phyloP scores from a whole-genome alignment of 2,888 invertebrate species.

The Hoplodrina ambigua region DNA sequence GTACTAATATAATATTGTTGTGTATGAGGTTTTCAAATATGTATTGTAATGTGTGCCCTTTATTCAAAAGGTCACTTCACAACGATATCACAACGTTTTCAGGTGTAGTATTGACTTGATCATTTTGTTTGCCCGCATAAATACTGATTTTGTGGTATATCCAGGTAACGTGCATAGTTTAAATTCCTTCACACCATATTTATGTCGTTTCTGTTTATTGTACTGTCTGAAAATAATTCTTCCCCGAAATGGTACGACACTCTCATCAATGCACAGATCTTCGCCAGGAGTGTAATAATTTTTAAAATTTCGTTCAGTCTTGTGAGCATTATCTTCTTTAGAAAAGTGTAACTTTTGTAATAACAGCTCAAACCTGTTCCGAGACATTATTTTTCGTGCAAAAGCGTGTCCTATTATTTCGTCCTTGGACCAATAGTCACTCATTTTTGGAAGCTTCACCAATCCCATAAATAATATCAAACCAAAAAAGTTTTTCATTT shows the following conservation, averaged over 20 bases:
- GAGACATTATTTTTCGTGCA: slow-evolving; percentile 56
- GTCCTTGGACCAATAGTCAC: slow-evolving; percentile 63
- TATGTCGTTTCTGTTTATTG: no score
- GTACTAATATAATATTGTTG: no score
- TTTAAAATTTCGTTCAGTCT: no score
- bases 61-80: slow-evolving; percentile 53
- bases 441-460: slow-evolving; percentile 60
- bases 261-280: no score
- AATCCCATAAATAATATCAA: slow-evolving; percentile 67
- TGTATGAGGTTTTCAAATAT: no score
- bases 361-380: slow-evolving; percentile 66
- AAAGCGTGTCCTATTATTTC: no score
- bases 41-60: slow-evolving; percentile 35
- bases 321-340: no score
- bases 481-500: slow-evolving; percentile 58
- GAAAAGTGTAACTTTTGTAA: slow-evolving; percentile 68
- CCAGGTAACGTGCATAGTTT: no score
- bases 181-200: no score
- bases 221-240: no score
- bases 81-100: slow-evolving; percentile 53
- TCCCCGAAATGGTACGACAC: no score
- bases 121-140: slow-evolving; percentile 56
- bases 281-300: no score
- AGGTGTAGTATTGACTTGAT: slow-evolving; percentile 50
- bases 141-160: slow-evolving; percentile 39